Percentiles rank a stretch among this genome's conserved stretches.
These are phyloP conservation scores for Tipula vernalis DNA, from an alignment of 2,888 invertebrate genomes.

Conservation along the genomic window DNA sequence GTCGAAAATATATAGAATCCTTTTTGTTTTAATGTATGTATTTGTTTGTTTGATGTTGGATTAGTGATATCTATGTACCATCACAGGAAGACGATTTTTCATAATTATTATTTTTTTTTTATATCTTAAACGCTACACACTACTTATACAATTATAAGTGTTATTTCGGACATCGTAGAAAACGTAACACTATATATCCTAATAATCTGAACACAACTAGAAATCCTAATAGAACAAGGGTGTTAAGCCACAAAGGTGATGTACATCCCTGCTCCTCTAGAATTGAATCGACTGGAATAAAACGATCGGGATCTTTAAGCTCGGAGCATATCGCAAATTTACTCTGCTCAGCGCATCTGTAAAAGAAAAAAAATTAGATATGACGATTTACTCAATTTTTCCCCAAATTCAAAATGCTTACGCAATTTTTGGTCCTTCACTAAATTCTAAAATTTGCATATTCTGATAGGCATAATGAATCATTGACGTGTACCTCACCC, in stretches of 20 bases:
- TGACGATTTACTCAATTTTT: neutral
- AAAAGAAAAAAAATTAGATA: conserved; percentile 17
- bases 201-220: conserved; percentile 55
- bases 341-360: conserved; percentile 55
- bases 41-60: neutral
- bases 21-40: neutral
- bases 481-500: conserved; percentile 64
- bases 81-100: neutral
- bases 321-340: conserved; percentile 46
- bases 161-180: conserved; percentile 51
- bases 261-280: conserved; percentile 51
- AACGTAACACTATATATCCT: conserved; percentile 60
- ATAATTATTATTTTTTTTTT: neutral
- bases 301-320: conserved; percentile 20
- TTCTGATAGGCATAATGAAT: conserved; percentile 70
- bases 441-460: conserved; percentile 67
- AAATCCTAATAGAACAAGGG: conserved; percentile 54
- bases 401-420: conserved; percentile 34
- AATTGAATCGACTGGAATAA: conserved; percentile 53
- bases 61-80: neutral
- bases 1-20: neutral
- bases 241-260: conserved; percentile 60
- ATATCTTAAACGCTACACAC: neutral
- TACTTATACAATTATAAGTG: neutral
- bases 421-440: conserved; percentile 53